phyloP scores from a whole-genome alignment of 2,113 vertebrate genomes.

The Bubo bubo region DNA sequence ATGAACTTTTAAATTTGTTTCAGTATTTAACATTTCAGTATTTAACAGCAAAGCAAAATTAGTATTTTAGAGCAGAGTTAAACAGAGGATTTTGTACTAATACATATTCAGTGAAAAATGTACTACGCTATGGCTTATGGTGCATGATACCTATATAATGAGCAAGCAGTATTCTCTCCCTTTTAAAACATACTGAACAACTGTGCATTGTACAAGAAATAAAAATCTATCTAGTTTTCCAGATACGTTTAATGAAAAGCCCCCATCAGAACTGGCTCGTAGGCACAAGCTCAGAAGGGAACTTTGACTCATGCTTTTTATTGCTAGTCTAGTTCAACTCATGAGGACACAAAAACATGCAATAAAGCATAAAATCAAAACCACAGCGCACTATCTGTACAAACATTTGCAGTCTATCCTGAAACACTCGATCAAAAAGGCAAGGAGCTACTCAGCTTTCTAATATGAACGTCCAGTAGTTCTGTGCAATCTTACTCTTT shows the following conservation, averaged over 20 bases:
- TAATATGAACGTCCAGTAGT: neutral
- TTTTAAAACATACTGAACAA: neutral
- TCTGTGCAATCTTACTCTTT: neutral
- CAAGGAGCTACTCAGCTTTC: neutral
- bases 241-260: neutral
- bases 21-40: neutral
- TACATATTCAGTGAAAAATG: neutral
- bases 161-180: neutral
- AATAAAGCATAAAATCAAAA: constrained; percentile 11
- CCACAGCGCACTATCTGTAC: neutral
- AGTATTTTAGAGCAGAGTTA: neutral
- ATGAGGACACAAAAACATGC: neutral
- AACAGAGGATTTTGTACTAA: neutral
- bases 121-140: neutral
- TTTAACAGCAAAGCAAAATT: neutral
- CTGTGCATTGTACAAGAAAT: neutral
- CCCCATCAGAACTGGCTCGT: neutral
- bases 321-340: neutral
- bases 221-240: neutral
- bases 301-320: neutral
- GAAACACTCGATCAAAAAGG: neutral
- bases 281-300: neutral
- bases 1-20: neutral
- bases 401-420: neutral
- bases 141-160: neutral